Percentiles rank a stretch among this genome's conserved stretches.
These are phyloP conservation scores for Liolophura sinensis DNA, from an alignment of 1,140 invertebrate genomes.

Conservation along the genomic window DNA sequence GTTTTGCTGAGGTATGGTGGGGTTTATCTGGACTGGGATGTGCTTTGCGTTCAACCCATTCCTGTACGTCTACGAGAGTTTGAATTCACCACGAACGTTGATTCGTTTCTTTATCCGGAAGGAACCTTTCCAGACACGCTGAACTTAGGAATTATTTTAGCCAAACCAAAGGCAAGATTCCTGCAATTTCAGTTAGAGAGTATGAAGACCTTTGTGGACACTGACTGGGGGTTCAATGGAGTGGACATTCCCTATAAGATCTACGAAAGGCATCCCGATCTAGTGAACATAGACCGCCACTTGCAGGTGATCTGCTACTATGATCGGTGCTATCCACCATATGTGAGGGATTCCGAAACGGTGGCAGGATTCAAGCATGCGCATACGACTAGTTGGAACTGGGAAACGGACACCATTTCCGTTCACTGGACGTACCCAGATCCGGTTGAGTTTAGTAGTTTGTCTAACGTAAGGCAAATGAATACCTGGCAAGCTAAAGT, in stretches of 20 bases:
- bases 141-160: conserved; percentile 46
- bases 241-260: conserved; percentile 43
- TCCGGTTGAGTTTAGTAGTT: conserved; percentile 26
- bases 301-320: conserved; percentile 44
- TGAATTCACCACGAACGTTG: conserved; percentile 31
- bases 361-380: conserved; percentile 19
- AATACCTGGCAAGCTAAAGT: background rate
- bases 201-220: conserved; percentile 30
- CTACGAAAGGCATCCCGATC: conserved; percentile 39
- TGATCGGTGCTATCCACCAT: conserved; percentile 44
- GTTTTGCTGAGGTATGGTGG: conserved; percentile 48
- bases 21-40: conserved; percentile 50
- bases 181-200: conserved; percentile 35
- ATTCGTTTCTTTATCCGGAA: conserved; percentile 28
- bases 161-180: conserved; percentile 38
- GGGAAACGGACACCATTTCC: conserved; percentile 35
- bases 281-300: conserved; percentile 32
- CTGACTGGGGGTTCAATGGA: conserved; percentile 45
- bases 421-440: conserved; percentile 47
- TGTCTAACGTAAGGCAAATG: no score
- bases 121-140: conserved; percentile 35
- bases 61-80: conserved; percentile 23
- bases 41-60: conserved; percentile 34
- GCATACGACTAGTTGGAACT: conserved; percentile 35
- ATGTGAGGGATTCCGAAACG: conserved; percentile 27